Conservation (phyloP, 2,113 vertebrate species). For the Canis aureus region DNA sequence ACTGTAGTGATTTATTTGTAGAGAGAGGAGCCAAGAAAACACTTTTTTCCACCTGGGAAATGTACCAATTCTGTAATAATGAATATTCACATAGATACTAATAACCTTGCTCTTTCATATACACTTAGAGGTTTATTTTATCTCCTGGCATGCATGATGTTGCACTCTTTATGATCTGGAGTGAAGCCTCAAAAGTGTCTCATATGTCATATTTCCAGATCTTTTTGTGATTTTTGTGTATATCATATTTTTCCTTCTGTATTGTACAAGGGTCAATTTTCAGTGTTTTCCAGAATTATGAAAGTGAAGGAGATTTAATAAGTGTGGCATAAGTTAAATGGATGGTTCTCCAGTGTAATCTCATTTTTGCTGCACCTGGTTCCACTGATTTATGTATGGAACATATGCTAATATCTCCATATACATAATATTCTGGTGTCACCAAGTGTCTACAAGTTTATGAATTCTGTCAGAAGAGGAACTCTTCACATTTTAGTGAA, state of each 20-base stretch:
- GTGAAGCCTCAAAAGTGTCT: background rate
- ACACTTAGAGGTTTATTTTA: background rate
- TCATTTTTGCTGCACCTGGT: background rate
- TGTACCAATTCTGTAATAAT: conserved; percentile 44
- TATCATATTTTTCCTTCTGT: background rate
- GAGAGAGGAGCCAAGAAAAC: conserved; percentile 63
- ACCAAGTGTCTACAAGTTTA: background rate
- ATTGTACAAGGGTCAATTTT: background rate
- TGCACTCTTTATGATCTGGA: background rate
- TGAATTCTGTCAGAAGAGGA: background rate
- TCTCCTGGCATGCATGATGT: background rate
- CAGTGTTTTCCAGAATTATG: conserved; percentile 28
- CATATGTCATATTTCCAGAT: background rate
- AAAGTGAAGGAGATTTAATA: conserved; percentile 35
- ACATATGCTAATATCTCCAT: background rate
- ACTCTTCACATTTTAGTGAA: background rate
- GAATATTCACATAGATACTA: conserved; percentile 58
- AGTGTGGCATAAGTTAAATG: background rate
- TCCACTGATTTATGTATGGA: background rate
- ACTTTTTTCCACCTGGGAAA: conserved; percentile 53
- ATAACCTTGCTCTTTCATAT: conserved; percentile 34
- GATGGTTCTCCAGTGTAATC: background rate
- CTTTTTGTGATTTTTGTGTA: background rate
- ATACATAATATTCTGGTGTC: background rate
- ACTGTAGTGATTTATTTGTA: conserved; percentile 67